phyloP scores from a whole-genome alignment of 2,797 vertebrate species.

The Tokudaia tokunoshimensis region DNA sequence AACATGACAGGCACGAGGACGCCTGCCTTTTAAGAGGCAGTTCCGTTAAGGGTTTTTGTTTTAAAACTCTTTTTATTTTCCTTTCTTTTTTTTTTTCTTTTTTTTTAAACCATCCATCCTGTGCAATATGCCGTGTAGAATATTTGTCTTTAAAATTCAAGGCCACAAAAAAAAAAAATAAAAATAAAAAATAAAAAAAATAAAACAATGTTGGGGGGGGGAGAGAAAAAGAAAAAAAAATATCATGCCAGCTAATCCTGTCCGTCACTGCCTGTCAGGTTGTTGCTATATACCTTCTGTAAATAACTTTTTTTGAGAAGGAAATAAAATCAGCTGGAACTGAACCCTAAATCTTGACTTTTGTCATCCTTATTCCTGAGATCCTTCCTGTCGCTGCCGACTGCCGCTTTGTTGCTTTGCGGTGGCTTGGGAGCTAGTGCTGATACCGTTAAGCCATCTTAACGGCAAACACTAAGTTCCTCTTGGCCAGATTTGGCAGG shows the following conservation, averaged over 20 bases:
- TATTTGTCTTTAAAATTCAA: constrained; percentile 94
- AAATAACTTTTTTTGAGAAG: constrained; percentile 99
- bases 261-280: constrained; percentile 99
- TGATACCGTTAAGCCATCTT: constrained; percentile 17
- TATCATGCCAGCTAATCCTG: constrained; percentile 98
- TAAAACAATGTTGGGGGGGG: constrained; percentile 88
- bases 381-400: not conserved
- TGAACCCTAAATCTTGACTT: constrained; percentile 93
- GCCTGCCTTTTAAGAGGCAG: constrained; percentile 96
- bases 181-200: constrained; percentile 81
- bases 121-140: constrained; percentile 99
- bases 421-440: not conserved
- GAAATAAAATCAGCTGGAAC: constrained; percentile 99
- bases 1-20: constrained; percentile 99
- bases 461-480: constrained; percentile 57
- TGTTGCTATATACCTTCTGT: constrained; percentile 99
- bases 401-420: constrained; percentile 12
- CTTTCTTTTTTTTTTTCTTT: constrained; percentile 89
- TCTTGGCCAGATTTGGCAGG: constrained; percentile 68
- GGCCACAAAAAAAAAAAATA: constrained; percentile 90
- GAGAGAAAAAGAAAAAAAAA: constrained; percentile 83
- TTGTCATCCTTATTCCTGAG: constrained; percentile 86
- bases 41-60: constrained; percentile 94
- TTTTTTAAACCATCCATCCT: constrained; percentile 95
- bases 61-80: constrained; percentile 89